Evolutionary conservation across 2,113 vertebrate species (phyloP).

Genomic region (Tyrannus savana): DNA sequence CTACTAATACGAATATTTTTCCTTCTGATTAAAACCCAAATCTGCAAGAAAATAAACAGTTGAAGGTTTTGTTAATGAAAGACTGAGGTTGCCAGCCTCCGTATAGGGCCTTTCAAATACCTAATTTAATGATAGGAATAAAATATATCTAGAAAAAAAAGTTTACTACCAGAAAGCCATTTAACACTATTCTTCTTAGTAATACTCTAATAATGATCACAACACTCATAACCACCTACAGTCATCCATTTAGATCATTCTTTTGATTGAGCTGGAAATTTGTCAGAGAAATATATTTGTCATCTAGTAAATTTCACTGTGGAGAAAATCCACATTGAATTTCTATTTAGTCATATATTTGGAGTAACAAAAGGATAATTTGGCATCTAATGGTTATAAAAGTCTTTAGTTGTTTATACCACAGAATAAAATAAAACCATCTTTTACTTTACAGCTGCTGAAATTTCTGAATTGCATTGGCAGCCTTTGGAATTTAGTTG

Average conservation of each 20-base stretch:
- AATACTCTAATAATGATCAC: not conserved
- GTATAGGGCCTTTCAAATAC: not conserved
- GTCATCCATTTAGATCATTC: not conserved
- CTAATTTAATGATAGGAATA: not conserved
- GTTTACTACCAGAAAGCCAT: not conserved
- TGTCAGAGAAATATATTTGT: not conserved
- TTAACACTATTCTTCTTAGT: not conserved
- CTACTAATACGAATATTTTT: not conserved
- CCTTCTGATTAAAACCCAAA: not conserved
- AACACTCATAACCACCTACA: not conserved
- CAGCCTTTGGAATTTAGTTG: not conserved
- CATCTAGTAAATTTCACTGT: fast-evolving
- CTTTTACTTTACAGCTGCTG: not conserved
- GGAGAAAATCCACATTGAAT: not conserved
- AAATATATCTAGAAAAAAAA: not conserved
- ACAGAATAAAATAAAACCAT: not conserved
- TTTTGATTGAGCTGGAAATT: not conserved
- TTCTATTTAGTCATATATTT: not conserved
- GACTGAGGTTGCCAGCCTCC: not conserved
- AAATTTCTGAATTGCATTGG: not conserved
- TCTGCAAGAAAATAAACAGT: not conserved
- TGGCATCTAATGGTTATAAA: not conserved
- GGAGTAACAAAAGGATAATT: not conserved
- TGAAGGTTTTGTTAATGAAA: not conserved
- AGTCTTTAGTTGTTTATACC: not conserved